Conservation (phyloP, 2,888 invertebrate genomes). For the Ophonus ardosiacus region DNA sequence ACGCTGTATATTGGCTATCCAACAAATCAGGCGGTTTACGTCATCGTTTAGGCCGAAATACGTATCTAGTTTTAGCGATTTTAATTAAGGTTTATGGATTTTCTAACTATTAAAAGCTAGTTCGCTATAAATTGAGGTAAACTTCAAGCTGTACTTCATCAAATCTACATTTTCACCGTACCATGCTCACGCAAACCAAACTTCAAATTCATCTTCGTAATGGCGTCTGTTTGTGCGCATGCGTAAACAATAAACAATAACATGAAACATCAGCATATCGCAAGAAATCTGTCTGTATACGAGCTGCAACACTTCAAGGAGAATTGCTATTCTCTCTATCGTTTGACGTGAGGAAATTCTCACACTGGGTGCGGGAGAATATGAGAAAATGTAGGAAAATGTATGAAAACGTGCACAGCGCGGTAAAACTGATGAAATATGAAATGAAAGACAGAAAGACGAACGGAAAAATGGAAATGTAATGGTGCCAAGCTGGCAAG, state of each 20-base stretch:
- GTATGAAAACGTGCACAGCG: slow-evolving; percentile 25
- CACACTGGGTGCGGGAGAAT: background rate
- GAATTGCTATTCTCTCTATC: too few species aligned
- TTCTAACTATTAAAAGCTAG: too few species aligned
- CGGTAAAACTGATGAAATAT: background rate
- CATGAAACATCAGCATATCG: background rate
- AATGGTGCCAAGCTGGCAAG: background rate
- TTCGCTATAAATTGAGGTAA: too few species aligned
- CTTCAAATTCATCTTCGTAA: slow-evolving; percentile 71
- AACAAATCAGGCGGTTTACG: too few species aligned
- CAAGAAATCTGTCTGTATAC: background rate
- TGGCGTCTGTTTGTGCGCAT: slow-evolving; percentile 70
- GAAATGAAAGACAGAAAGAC: background rate
- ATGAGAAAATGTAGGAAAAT: too few species aligned
- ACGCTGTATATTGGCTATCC: too few species aligned
- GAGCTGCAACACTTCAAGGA: too few species aligned
- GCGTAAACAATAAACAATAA: slow-evolving; percentile 34
- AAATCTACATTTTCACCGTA: background rate
- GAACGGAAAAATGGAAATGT: background rate
- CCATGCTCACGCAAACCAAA: slow-evolving; percentile 72
- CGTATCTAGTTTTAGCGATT: too few species aligned
- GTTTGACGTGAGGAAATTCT: background rate
- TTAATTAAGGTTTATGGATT: too few species aligned
- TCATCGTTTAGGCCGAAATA: too few species aligned
- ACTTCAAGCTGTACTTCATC: too few species aligned